Evolutionary conservation across 2,797 vertebrate genomes (phyloP).

Genomic region (Micrastur ruficollis): DNA sequence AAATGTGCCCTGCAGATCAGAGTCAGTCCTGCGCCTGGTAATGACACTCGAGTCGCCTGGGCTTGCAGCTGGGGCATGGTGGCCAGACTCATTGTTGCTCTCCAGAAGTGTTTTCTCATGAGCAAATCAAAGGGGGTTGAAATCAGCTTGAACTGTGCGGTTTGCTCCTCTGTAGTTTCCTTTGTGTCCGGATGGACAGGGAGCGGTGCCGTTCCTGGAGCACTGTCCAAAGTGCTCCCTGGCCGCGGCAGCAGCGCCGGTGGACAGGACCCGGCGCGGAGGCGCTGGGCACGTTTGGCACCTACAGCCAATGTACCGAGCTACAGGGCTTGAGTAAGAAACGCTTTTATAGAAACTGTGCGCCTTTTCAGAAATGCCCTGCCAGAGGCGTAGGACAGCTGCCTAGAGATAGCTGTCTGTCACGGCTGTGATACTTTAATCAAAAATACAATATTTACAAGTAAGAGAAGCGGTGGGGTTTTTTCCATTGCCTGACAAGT

Average conservation of each 20-base stretch:
- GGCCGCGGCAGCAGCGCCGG: fast-evolving
- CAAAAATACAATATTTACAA: background rate
- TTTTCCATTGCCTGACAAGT: background rate
- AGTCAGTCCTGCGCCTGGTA: background rate
- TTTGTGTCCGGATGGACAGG: background rate
- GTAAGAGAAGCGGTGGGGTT: background rate
- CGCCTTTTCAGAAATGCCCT: background rate
- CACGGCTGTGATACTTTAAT: background rate
- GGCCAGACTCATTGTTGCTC: background rate
- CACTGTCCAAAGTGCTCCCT: fast-evolving
- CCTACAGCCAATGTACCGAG: background rate
- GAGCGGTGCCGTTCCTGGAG: fast-evolving
- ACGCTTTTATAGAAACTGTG: background rate
- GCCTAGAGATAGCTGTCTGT: background rate
- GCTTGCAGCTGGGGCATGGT: fast-evolving
- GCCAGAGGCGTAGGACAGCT: background rate
- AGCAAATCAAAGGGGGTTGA: background rate
- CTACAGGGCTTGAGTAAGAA: background rate
- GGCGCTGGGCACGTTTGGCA: fast-evolving
- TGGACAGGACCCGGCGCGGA: fast-evolving
- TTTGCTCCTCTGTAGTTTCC: background rate
- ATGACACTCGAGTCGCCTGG: fast-evolving
- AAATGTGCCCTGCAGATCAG: background rate
- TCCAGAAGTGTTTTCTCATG: background rate
- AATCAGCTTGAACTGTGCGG: background rate